These are phyloP conservation scores for Ataeniobius toweri DNA, from an alignment of 2,797 vertebrate genomes.

Conservation along the genomic window DNA sequence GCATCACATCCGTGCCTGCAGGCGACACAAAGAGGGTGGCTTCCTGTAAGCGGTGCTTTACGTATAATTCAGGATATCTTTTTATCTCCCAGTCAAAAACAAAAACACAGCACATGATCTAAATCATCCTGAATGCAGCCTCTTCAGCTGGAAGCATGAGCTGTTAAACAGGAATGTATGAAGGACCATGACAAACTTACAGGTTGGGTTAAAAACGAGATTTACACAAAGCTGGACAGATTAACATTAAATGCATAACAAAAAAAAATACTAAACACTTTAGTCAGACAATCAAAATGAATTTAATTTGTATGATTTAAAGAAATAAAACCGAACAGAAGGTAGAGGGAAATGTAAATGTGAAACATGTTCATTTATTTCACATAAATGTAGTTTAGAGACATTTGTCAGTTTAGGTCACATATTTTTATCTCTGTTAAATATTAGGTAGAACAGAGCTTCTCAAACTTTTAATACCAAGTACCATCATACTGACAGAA, in stretches of 20 bases:
- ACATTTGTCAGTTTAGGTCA: background rate
- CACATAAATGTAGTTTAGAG: background rate
- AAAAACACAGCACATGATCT: constrained; percentile 24
- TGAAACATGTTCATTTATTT: background rate
- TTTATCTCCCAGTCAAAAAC: background rate
- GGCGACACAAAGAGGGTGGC: background rate
- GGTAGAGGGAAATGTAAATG: background rate
- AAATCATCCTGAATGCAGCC: background rate
- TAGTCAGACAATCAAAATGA: no score
- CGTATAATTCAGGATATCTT: background rate
- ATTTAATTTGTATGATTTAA: background rate
- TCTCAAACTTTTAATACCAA: background rate
- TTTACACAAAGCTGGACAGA: background rate
- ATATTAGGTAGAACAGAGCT: background rate
- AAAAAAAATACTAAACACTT: no score
- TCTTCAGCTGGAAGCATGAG: constrained; percentile 33
- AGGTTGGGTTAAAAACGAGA: background rate
- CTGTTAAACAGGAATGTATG: constrained; percentile 52
- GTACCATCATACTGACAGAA: background rate
- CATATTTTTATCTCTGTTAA: background rate
- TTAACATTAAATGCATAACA: background rate
- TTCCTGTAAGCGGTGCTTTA: background rate
- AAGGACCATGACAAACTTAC: constrained; percentile 13
- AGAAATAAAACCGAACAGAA: background rate
- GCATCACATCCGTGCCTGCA: constrained; percentile 94